Evolutionary conservation across 1,140 invertebrate genomes (phyloP), one percentile per base, ranked within the genome.

Genomic region (Halictus rubicundus): DNA sequence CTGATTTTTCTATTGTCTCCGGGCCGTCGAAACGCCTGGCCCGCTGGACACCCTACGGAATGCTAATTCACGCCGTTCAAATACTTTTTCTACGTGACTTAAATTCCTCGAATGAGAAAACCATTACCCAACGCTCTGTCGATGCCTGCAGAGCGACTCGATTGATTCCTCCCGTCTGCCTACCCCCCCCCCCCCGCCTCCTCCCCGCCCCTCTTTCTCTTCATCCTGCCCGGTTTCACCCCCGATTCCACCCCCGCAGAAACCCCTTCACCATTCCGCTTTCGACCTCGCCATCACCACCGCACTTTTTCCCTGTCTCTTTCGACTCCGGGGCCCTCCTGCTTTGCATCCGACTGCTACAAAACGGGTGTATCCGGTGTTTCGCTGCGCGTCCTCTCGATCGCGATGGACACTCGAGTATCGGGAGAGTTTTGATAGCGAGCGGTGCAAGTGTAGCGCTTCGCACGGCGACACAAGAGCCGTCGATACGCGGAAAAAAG

Each of bases 11-110:
- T 82, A 86, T 88, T 90, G 84, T 88, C 86, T 84, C 82, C 66
- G 63, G 23, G 10, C 78, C 80, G 79, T 78, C 78, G 86, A 72
- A 85, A 86, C 83, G 82, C 68, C 78, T 65, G 85, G 71, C 71
- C 81, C 59, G 77, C 72, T 66, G 76, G 77, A 85, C 83, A 85
- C 81, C 81, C 85, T 76, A 78, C 82, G 75, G 83, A 90, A 90
- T 89, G 87, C 86, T 88, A 89, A 89, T 90, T 89, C 85, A 32
- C 81, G 73, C 78, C 78, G 69, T 87, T 87, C 84, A 83, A 90
- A 89, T 89, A 88, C 84, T 90, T 90, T 89, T 90, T 89, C 85
- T 90, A 90, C 89, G 89, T 90, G 89, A 90, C 89, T 88, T 86
- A 89, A 89, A 91, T 91, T 90, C 87, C 78, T 85, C 79, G 86